phyloP scores from a whole-genome alignment of 1,140 invertebrate genomes.

The Pectinophora gossypiella region DNA sequence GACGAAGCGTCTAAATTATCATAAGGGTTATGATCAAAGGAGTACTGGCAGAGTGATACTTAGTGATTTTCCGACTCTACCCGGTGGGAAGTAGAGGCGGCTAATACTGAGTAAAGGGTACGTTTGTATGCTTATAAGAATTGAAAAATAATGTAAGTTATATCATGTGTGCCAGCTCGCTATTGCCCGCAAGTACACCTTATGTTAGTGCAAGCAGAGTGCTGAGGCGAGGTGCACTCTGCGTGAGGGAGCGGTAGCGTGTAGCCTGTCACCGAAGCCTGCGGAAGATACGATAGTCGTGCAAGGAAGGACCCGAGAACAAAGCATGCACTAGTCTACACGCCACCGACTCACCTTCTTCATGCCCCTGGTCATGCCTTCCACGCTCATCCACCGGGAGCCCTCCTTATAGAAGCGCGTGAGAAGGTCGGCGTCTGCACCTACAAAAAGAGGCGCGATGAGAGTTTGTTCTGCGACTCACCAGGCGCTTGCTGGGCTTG shows the following conservation, averaged over 20 bases:
- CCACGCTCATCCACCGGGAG: constrained; percentile 68
- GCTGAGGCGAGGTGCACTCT: not conserved
- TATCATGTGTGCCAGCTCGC: too few relatives aligned
- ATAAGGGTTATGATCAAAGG: not conserved
- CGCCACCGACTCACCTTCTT: constrained; percentile 74
- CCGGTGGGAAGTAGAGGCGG: not conserved
- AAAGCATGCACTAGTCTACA: constrained; percentile 68
- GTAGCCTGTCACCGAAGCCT: constrained; percentile 49
- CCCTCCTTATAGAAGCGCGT: constrained; percentile 71
- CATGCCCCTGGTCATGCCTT: constrained; percentile 70
- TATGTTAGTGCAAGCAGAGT: constrained; percentile 14
- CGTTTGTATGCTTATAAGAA: too few relatives aligned
- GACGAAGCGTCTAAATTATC: constrained; percentile 7
- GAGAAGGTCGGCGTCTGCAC: constrained; percentile 69
- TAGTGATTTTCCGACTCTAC: not conserved
- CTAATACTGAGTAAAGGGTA: not conserved
- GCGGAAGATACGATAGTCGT: constrained; percentile 9
- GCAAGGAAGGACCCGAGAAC: constrained; percentile 14
- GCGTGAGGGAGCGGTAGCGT: constrained; percentile 61
- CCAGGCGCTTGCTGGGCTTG: constrained; percentile 92
- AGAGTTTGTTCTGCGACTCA: constrained; percentile 72
- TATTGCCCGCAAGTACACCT: too few relatives aligned
- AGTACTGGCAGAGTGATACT: not conserved
- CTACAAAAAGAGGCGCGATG: constrained; percentile 50
- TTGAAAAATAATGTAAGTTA: too few relatives aligned